Evolutionary conservation across 1,140 invertebrate species (phyloP).

Genomic region (Pseudomyrmex concolor): DNA sequence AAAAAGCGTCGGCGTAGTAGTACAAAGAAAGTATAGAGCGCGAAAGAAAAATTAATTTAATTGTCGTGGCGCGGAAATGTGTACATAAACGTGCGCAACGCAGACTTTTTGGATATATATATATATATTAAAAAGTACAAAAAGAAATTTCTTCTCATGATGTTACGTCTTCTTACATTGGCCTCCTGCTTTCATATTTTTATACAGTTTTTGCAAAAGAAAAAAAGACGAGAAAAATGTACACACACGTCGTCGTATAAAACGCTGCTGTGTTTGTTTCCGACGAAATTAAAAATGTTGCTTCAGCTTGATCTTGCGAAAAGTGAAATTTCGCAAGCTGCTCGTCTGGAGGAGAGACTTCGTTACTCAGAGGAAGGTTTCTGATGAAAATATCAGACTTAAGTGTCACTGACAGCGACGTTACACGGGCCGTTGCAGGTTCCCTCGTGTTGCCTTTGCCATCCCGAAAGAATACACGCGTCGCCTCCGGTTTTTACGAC

Average conservation of each 20-base stretch:
- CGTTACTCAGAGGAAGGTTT: conserved; percentile 19
- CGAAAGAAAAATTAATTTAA: background rate
- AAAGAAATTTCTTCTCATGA: background rate
- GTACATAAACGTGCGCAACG: background rate
- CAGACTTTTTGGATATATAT: background rate
- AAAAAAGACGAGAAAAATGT: background rate
- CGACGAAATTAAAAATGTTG: background rate
- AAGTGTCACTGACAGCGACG: conserved; percentile 23
- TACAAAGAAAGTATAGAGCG: conserved; percentile 5
- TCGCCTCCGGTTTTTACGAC: conserved; percentile 66
- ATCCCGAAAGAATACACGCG: conserved; percentile 47
- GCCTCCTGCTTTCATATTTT: background rate
- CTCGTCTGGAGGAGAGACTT: background rate
- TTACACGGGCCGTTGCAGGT: background rate
- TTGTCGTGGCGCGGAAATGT: background rate
- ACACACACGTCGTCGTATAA: background rate
- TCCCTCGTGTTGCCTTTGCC: background rate
- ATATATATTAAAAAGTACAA: background rate
- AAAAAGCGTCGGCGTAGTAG: background rate
- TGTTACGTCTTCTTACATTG: background rate
- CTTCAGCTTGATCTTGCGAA: background rate
- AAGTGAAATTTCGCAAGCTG: conserved; percentile 23
- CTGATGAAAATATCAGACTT: conserved; percentile 38
- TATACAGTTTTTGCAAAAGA: background rate
- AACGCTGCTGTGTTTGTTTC: background rate